Conservation (phyloP, 2,797 vertebrate genomes). For the Coregonus ussuriensis region DNA sequence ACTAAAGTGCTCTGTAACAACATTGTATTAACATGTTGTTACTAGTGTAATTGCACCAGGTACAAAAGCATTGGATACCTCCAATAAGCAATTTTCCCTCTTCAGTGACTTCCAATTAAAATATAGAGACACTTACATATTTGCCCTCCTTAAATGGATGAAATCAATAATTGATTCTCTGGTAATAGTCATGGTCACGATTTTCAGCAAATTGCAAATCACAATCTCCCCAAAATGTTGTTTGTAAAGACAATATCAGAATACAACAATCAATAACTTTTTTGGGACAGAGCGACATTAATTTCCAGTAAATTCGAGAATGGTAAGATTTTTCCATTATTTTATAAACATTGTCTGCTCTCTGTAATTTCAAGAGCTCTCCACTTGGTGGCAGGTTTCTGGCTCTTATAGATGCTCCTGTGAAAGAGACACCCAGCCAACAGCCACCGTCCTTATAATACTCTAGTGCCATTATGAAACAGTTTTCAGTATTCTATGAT, state of each 20-base stretch:
- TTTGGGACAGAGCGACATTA: no score
- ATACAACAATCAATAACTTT: no score
- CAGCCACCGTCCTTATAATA: not conserved
- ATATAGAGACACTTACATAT: not conserved
- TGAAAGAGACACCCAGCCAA: not conserved
- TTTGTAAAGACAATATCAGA: no score
- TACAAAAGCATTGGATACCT: not conserved
- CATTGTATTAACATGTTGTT: no score
- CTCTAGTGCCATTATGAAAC: not conserved
- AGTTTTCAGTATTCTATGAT: not conserved
- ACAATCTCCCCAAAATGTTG: no score
- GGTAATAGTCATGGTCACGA: no score
- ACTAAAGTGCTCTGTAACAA: no score
- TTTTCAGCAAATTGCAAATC: no score
- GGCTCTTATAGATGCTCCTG: slow-evolving; percentile 13
- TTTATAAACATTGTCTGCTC: not conserved
- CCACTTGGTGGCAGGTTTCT: slow-evolving; percentile 68
- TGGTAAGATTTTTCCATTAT: not conserved
- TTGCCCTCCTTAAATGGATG: no score
- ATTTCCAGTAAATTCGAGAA: not conserved
- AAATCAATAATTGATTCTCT: no score
- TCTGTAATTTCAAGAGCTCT: slow-evolving; percentile 27
- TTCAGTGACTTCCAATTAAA: not conserved
- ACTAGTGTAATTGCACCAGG: no score
- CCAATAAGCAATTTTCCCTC: not conserved